Evolutionary conservation across 1,140 invertebrate species (phyloP).

Genomic region (Panagrolaimus sp.): DNA sequence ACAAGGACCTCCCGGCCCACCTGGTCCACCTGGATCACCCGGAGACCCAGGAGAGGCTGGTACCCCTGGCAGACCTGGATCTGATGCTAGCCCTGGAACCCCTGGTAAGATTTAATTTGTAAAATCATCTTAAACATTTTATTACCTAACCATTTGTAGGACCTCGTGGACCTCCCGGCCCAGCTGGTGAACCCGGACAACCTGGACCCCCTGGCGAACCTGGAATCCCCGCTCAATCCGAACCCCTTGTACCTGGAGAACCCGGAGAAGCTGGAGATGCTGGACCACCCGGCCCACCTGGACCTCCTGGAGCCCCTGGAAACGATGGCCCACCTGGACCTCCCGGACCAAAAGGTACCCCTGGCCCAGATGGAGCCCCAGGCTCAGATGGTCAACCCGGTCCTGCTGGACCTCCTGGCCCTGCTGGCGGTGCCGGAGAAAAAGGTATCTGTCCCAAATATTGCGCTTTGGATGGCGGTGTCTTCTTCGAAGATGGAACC

Average conservation of each 20-base stretch:
- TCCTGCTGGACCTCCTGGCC: constrained; percentile 39
- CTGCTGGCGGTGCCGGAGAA: constrained; percentile 28
- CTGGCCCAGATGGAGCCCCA: constrained; percentile 45
- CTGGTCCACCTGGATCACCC: constrained; percentile 14
- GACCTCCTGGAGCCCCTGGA: constrained; percentile 11
- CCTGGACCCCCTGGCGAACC: constrained; percentile 14
- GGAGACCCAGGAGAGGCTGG: constrained; percentile 24
- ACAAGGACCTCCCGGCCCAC: constrained; percentile 28
- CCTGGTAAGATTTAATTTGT: too few relatives aligned
- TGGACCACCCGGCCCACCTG: constrained; percentile 11
- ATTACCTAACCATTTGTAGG: too few relatives aligned
- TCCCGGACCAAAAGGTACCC: constrained; percentile 25
- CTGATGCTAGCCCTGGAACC: constrained; percentile 11
- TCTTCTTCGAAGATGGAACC: constrained; percentile 48
- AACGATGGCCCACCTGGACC: constrained; percentile 18
- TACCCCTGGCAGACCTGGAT: constrained; percentile 18
- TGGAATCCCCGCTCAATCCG: neutral
- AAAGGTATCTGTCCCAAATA: constrained; percentile 46
- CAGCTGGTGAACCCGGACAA: constrained; percentile 31
- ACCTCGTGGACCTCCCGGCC: constrained; percentile 19
- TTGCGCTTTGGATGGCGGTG: constrained; percentile 41
- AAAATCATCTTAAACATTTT: too few relatives aligned
- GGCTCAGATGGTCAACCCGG: constrained; percentile 49
- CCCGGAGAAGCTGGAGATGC: constrained; percentile 37
- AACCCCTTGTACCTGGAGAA: constrained; percentile 32